Conservation (phyloP, 2,113 vertebrate species). For the Antennarius striatus region DNA sequence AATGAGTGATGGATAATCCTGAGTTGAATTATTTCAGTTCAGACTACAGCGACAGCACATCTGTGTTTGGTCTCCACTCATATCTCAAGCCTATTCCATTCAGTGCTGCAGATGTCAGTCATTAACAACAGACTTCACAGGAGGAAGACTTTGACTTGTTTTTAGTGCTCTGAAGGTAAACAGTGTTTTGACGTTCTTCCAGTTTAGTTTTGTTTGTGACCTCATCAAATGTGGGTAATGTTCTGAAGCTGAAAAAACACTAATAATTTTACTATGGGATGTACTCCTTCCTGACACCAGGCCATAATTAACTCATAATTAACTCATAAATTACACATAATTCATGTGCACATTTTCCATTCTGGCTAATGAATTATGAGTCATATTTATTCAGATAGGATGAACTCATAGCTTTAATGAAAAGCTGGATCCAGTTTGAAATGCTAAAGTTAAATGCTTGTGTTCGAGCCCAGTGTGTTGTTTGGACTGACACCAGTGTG, state of each 20-base stretch:
- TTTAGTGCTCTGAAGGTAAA: background rate
- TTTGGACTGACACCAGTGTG: background rate
- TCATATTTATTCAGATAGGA: too few species aligned
- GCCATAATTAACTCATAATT: too few species aligned
- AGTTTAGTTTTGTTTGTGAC: too few species aligned
- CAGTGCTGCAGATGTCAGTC: constrained; percentile 10
- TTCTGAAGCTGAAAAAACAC: too few species aligned
- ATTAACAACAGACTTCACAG: constrained; percentile 44
- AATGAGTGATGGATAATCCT: too few species aligned
- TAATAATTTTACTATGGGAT: too few species aligned
- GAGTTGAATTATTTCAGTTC: too few species aligned
- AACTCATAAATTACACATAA: too few species aligned
- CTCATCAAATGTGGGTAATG: background rate
- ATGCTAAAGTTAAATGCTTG: background rate
- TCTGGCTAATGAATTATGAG: too few species aligned
- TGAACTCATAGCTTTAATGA: too few species aligned
- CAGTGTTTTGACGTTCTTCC: background rate
- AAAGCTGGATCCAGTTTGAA: background rate
- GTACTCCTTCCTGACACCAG: too few species aligned
- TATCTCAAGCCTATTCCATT: background rate
- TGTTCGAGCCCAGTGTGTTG: constrained; percentile 2
- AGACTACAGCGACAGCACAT: background rate
- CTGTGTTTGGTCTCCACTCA: background rate
- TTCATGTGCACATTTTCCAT: too few species aligned
- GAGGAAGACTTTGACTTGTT: constrained; percentile 52